Evolutionary conservation across 2,888 invertebrate species (phyloP), one percentile per base, ranked within the genome.

Genomic region (Boloria euphrosyne): DNA sequence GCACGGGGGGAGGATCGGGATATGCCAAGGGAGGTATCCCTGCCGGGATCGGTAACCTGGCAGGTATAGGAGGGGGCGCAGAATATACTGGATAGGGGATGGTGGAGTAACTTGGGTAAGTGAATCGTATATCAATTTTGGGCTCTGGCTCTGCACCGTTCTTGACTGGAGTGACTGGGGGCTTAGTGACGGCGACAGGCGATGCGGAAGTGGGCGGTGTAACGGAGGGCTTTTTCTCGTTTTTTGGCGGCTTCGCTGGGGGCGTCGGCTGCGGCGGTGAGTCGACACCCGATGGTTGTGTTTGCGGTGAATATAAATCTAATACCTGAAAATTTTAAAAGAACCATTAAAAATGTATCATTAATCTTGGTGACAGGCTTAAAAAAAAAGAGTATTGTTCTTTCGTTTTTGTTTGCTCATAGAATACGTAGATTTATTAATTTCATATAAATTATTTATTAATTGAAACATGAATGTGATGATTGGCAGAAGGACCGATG

Each of bases 281-380:
- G 65, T 95, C 95, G 0, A 93, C 93, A 14, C 94, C 93, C 13
- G 93, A 87, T 0, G 90, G 86, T 73, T 94, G 93, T 60, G 93
- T 93, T 71, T 96, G 94, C 75, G 96, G 95, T 0, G 97, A 96
- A 87, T 99, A 99, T 67, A 99, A 90, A 87, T 99, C 99, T 71
- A 99, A 86, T 13, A 95, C 95, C 91, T 95, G 80, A 0, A 78
- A 80, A 60, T n/a, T 14, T 38, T 53, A 17, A 1, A 51, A 51
- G 18, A 51, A 13, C 6, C 4, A 17, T 59, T 16, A 7, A 13
- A 10, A 50, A 38, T 38, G 10, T 38, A 38, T 10, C 31, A 38
- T 10, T 38, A 38, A 38, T n/a, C n/a, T n/a, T n/a, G n/a, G n/a
- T n/a, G n/a, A n/a, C n/a, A n/a, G n/a, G n/a, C n/a, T n/a, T n/a